These are phyloP conservation scores for Notodonta dromedarius DNA, from an alignment of 2,888 invertebrate species.

Conservation along the genomic window DNA sequence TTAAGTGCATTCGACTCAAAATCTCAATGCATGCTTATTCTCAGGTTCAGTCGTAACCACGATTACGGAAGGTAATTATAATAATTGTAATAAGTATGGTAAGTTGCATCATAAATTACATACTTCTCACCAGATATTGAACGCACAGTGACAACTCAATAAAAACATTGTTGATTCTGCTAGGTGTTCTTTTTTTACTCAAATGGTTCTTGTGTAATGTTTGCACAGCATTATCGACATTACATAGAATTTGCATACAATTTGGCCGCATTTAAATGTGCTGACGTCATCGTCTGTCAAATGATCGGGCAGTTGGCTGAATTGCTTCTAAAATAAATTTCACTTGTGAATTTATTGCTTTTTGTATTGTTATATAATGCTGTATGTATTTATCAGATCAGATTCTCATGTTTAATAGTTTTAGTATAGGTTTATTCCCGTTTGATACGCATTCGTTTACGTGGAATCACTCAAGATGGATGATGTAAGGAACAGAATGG, in stretches of 20 bases:
- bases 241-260: not conserved
- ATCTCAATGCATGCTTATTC: no score
- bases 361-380: no score
- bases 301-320: not conserved
- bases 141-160: not conserved
- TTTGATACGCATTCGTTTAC: no score
- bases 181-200: not conserved
- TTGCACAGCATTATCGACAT: not conserved
- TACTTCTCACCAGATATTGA: not conserved
- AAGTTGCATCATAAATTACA: not conserved
- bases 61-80: no score
- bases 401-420: no score
- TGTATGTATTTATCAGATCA: no score
- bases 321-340: no score
- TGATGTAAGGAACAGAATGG: not conserved
- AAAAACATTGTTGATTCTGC: slow-evolving; percentile 1
- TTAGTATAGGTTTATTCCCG: no score
- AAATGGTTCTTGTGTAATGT: not conserved
- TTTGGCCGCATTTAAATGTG: not conserved
- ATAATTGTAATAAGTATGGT: no score
- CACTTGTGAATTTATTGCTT: no score
- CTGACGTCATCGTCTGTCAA: slow-evolving; percentile 4
- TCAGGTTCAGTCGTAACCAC: no score
- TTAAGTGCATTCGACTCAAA: no score
- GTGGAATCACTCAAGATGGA: not conserved